phyloP scores from a whole-genome alignment of 2,113 vertebrate species.

The Dolichotis patagonum region DNA sequence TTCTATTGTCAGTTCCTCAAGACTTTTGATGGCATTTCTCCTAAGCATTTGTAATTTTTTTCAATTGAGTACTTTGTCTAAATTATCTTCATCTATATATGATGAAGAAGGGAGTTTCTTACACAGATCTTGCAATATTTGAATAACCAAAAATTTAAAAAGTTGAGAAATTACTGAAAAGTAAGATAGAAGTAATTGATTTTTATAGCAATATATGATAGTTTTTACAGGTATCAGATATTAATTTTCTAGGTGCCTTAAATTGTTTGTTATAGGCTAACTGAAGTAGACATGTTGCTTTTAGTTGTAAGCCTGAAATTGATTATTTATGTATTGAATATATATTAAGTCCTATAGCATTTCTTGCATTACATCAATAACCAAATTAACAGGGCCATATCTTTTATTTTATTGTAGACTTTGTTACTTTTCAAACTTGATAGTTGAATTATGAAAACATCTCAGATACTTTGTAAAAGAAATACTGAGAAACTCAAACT shows the following conservation, averaged over 20 bases:
- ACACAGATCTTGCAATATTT: too few species aligned
- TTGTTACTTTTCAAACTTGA: neutral
- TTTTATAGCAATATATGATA: neutral
- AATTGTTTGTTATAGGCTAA: neutral
- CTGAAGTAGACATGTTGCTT: neutral
- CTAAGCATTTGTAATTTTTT: too few species aligned
- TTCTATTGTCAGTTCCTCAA: too few species aligned
- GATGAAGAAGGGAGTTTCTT: too few species aligned
- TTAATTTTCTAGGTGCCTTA: neutral
- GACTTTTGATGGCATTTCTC: too few species aligned
- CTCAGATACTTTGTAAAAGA: constrained; percentile 8
- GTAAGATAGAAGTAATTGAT: neutral
- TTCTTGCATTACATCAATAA: neutral
- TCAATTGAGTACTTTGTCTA: too few species aligned
- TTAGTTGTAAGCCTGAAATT: too few species aligned
- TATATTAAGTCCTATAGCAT: neutral
- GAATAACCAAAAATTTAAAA: too few species aligned
- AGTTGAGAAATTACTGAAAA: neutral
- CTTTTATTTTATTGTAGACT: neutral
- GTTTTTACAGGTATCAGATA: neutral
- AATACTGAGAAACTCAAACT: neutral
- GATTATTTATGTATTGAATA: constrained; percentile 43
- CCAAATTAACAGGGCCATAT: neutral
- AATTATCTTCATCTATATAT: too few species aligned
- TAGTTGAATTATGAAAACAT: neutral